Evolutionary conservation across 2,113 vertebrate species (phyloP).

Genomic region (Macroglossus sobrinus): DNA sequence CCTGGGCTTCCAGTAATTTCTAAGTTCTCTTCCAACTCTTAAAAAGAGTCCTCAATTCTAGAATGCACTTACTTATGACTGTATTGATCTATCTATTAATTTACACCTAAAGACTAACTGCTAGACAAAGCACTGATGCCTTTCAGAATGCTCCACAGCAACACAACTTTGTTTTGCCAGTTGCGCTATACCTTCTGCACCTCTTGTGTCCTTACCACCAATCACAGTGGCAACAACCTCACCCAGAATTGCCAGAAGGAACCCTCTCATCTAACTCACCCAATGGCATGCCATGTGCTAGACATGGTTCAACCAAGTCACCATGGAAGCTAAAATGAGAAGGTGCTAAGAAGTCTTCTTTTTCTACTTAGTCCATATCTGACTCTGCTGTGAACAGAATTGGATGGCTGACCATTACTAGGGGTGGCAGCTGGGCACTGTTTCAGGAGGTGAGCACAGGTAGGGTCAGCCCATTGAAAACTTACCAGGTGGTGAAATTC

Average conservation of each 20-base stretch:
- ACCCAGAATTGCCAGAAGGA: not conserved
- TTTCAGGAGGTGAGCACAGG: not conserved
- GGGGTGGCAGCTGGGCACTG: not conserved
- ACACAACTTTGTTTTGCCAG: not conserved
- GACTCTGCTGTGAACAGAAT: not conserved
- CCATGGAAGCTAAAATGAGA: not conserved
- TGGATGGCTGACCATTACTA: not conserved
- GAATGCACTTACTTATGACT: not conserved
- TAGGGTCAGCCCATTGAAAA: not conserved
- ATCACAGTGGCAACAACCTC: not conserved
- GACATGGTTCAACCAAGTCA: not conserved
- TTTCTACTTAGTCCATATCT: not conserved
- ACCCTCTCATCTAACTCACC: not conserved
- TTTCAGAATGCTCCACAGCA: not conserved
- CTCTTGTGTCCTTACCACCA: not conserved
- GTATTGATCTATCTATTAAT: not conserved
- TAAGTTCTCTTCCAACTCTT: not conserved
- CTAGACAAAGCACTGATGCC: not conserved
- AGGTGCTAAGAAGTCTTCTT: not conserved
- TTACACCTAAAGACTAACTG: not conserved
- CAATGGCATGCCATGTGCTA: not conserved
- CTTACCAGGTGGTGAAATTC: not conserved
- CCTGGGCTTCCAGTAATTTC: not conserved
- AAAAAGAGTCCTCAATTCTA: not conserved
- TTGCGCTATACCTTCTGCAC: not conserved